Base-by-base conservation (phyloP, 2,113 vertebrate species). In the Sinocyclocheilus anshuiensis region DNA sequence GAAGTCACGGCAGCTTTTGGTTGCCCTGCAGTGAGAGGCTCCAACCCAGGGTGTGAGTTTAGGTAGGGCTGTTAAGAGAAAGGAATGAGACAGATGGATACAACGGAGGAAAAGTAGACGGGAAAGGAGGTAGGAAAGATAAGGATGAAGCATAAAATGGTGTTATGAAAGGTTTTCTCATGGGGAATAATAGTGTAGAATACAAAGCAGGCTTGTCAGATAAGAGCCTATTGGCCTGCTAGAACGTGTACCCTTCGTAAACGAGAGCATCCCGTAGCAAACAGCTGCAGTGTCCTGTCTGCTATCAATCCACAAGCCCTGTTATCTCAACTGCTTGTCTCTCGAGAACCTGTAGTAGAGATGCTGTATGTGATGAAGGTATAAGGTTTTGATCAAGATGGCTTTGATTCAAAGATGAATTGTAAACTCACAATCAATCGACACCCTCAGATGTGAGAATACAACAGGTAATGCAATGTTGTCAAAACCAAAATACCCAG, bases 361-460 rank as follows among this genome's bases (percentile, higher is more conserved):
- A 79, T 85, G 48, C 71, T 76, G 69, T 39, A 7, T 5, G 36
- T 71, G 36, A 76, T 71, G 48, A 81, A 65, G 36, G 36, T 85
- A 45, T 83, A 85, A 84, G 79, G 81, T 89, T 76, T 87, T 84
- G 69, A 86, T 89, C 83, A 84, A 88, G 86, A 78, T 84, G 71
- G 63, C 61, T 85, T 72, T 84, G 72, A 29, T 53, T 85, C 86
- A 82, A 42, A 61, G 11, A 78, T 53, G 18, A 39, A 18, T 77
- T 77, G 13, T 53, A 9, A 77, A 50, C 45, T 77, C 22, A 50
- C 20, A 42, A 42, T 74, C 69, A 10, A 72, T 11, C 20, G 74
- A 65, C n/a, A 8, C 61, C 78, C 69, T 33, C 26, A 39, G 13
- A 20, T 53, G 42, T 71, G 45, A 36, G 20, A 55, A 53, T n/a